Evolutionary conservation across 2,797 vertebrate genomes (phyloP).

Genomic region (Platalea minor): DNA sequence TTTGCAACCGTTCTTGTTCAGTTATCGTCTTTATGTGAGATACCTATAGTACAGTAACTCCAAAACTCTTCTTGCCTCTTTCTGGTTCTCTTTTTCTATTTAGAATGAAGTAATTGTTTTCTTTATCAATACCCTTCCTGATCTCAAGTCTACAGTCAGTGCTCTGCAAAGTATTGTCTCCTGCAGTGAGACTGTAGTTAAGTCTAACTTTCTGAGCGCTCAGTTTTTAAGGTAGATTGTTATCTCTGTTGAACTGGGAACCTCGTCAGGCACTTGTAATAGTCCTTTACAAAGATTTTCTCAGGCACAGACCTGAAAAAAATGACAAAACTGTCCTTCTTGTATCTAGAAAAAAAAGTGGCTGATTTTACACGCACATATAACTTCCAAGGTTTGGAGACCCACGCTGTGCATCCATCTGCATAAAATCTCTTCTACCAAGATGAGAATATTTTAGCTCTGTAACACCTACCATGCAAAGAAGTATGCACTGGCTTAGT

Average conservation of each 20-base stretch:
- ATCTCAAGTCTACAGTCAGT: background rate
- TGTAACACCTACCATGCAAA: background rate
- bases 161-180: background rate
- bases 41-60: background rate
- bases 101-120: background rate
- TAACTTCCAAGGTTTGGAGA: background rate
- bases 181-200: background rate
- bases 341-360: background rate
- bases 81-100: background rate
- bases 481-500: background rate
- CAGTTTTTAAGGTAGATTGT: background rate
- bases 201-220: background rate
- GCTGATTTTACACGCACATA: background rate
- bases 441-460: background rate
- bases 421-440: background rate
- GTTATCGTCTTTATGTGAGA: background rate
- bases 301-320: background rate
- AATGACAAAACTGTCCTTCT: background rate
- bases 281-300: background rate
- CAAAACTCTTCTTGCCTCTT: background rate
- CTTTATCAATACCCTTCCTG: background rate
- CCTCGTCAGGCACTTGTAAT: background rate
- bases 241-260: background rate
- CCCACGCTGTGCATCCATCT: background rate
- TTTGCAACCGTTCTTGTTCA: background rate